Conservation (phyloP, 2,797 vertebrate genomes). For the Pristis pectinata region DNA sequence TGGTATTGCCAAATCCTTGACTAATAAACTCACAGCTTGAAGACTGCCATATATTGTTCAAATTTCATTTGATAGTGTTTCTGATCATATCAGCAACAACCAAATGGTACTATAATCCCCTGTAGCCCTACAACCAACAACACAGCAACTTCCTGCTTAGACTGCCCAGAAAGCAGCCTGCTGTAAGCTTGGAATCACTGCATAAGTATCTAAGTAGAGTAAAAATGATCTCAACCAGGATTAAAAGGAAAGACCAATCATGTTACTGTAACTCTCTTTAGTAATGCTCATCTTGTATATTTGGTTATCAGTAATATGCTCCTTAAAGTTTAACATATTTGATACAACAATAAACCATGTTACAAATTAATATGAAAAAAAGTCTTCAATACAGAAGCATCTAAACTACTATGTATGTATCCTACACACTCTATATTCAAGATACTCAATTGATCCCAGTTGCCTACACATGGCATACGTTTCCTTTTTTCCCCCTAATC, state of each 20-base stretch:
- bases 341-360: background rate
- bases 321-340: background rate
- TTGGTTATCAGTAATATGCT: background rate
- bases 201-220: background rate
- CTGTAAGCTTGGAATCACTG: background rate
- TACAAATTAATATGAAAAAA: background rate
- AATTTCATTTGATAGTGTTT: background rate
- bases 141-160: background rate
- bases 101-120: background rate
- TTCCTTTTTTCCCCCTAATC: too few species aligned
- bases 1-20: background rate
- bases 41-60: background rate
- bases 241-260: background rate
- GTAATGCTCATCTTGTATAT: background rate
- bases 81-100: background rate
- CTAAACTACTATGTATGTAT: too few species aligned
- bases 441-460: too few species aligned
- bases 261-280: background rate
- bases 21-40: background rate
- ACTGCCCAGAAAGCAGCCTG: background rate
- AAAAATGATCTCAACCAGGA: background rate
- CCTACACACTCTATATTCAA: too few species aligned
- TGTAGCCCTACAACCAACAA: background rate
- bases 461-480: too few species aligned
- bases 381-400: too few species aligned